These are phyloP conservation scores for Enoplosus armatus DNA, from an alignment of 2,797 vertebrate species.

Conservation along the genomic window DNA sequence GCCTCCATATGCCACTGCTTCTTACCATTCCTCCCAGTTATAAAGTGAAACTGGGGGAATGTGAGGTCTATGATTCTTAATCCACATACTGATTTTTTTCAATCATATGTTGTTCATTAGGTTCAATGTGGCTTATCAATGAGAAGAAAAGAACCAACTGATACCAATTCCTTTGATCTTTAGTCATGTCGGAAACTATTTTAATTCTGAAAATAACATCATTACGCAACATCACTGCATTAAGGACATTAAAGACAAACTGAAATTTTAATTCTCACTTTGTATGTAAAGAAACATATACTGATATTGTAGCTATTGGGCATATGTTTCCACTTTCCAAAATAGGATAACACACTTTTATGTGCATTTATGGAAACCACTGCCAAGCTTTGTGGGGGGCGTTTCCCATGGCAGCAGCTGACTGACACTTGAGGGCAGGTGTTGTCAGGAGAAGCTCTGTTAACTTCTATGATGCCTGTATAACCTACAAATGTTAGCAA, in stretches of 20 bases:
- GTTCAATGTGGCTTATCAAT: conserved; percentile 7
- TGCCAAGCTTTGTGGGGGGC: background rate
- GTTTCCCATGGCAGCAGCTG: conserved; percentile 1
- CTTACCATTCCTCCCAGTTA: conserved; percentile 6
- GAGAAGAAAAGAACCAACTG: conserved; percentile 19
- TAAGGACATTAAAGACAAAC: background rate
- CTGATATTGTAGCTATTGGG: background rate
- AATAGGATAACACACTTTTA: conserved; percentile 7
- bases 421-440: background rate
- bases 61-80: conserved; percentile 24
- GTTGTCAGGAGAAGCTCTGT: conserved; percentile 15
- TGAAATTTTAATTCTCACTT: conserved; percentile 7
- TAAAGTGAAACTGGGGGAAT: conserved; percentile 20
- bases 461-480: background rate
- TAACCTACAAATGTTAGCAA: background rate
- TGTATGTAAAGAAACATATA: background rate
- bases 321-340: background rate
- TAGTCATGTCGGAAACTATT: background rate
- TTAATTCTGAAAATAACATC: conserved; percentile 1
- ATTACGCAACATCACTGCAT: background rate
- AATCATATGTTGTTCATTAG: conserved; percentile 3
- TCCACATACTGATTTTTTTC: conserved; percentile 2
- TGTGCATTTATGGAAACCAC: background rate
- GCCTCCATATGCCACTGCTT: conserved; percentile 41
- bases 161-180: conserved; percentile 3